Evolutionary conservation across 2,797 vertebrate genomes (phyloP).

Genomic region (Falco columbarius): DNA sequence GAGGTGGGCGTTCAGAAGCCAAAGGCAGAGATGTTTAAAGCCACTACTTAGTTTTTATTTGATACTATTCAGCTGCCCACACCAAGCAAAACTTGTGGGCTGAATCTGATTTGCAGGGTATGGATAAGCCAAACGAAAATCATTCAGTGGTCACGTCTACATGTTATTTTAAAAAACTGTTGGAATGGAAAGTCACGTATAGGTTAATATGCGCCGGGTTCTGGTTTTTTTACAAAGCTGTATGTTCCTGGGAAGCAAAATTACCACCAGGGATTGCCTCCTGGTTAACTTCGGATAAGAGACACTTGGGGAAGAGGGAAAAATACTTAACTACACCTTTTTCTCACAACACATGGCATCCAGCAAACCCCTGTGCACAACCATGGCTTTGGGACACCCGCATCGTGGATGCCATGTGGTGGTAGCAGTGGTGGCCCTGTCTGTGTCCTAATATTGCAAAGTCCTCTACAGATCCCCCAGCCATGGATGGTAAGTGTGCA

Average conservation of each 20-base stretch:
- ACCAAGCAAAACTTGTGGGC: not conserved
- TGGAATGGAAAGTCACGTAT: not conserved
- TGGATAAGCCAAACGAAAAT: not conserved
- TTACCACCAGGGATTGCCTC: not conserved
- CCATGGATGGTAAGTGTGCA: fast-evolving
- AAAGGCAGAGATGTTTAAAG: not conserved
- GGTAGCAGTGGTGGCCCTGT: not conserved
- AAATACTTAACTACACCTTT: not conserved
- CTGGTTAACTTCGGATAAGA: not conserved
- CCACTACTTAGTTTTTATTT: not conserved
- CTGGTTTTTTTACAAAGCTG: not conserved
- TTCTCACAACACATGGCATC: not conserved
- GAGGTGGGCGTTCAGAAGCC: not conserved
- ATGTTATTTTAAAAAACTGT: not conserved
- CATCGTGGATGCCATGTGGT: not conserved
- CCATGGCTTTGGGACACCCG: not conserved
- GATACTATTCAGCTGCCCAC: not conserved
- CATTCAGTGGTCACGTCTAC: not conserved
- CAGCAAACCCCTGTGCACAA: not conserved
- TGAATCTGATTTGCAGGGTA: not conserved
- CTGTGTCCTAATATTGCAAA: not conserved
- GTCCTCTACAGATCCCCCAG: not conserved
- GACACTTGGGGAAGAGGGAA: not conserved
- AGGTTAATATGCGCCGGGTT: not conserved
- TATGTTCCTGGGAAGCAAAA: not conserved